phyloP scores from a whole-genome alignment of 37 sponge, comb jelly and placozoan genomes.

The Axinella damicornis region DNA sequence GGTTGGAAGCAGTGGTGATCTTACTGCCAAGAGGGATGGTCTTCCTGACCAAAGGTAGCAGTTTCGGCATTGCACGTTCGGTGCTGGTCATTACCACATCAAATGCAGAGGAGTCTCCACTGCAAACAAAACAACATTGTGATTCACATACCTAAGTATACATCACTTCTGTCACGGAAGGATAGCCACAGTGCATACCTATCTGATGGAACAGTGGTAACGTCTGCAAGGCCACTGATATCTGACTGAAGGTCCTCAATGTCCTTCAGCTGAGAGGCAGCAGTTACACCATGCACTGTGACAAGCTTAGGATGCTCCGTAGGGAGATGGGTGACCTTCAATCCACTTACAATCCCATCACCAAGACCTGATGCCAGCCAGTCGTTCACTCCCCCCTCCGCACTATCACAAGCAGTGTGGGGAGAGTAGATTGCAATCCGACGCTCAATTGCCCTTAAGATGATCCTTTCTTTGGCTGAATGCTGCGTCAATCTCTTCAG shows the following conservation, averaged over 20 bases:
- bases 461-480: constrained; percentile 88
- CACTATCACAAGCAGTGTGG: constrained; percentile 87
- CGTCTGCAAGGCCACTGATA: background rate
- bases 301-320: constrained; percentile 2
- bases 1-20: constrained; percentile 2
- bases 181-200: background rate
- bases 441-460: constrained; percentile 73
- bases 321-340: constrained; percentile 18
- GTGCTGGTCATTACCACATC: constrained; percentile 6
- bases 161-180: background rate
- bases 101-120: background rate
- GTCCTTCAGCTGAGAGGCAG: background rate
- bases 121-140: background rate
- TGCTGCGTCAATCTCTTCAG: constrained; percentile 83
- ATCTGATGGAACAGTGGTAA: background rate
- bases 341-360: constrained; percentile 51
- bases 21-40: background rate
- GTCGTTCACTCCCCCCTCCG: constrained; percentile 92
- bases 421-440: constrained; percentile 93
- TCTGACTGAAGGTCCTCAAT: background rate
- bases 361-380: constrained; percentile 88
- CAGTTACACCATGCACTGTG: background rate
- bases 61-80: background rate
- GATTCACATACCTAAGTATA: background rate
- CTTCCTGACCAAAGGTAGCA: constrained; percentile 2